Evolutionary conservation across 1,140 invertebrate genomes (phyloP), one percentile per base, ranked within the genome.

Genomic region (Batillaria attramentaria): DNA sequence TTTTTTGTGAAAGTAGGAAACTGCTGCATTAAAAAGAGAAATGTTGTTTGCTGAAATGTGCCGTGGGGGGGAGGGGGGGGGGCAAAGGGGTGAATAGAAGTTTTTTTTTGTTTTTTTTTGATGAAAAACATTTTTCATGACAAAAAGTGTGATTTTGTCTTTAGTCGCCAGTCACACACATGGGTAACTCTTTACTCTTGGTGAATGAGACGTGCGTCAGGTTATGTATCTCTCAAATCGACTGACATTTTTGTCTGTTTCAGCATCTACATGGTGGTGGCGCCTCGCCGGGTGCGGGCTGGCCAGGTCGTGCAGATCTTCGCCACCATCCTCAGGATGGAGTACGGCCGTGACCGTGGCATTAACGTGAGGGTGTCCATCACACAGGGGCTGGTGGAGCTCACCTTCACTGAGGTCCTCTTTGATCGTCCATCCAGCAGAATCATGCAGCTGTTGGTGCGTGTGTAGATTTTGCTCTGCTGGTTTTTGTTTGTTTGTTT

Each of bases 261-360:
- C 79, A 90, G 89, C 37, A 87, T 86, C 33, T 90, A 90, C 75
- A 84, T 90, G 65, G 81, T 90, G 20, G 83, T 89, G 24, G 82
- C 87, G 20, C 89, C 89, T 8, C 85, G 82, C 57, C 84, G 83
- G 72, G 79, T 90, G 4, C 78, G 88, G 20, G 87, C 89, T 39
- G 87, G 84, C 66, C 87, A 89, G 75, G 85, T 89, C 24, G 81
- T 89, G 33, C 86, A 89, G 66, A 76, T 90, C 0, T 87, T 86
- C 83, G 84, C 82, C 13, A 85, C 86, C 6, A 87, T 90, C 72
- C 74, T 89, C n/a, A 79, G 83, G 69, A 79, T 90, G 74, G 86
- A 90, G 65, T 90, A 87, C 79, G 70, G 72, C 5, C 46, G 57
- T 8, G 33, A 79, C 13, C 41, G 37, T 4, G 65, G 78, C 5